Base-by-base conservation (phyloP, 2,797 vertebrate genomes). In the Lepus oiostolus region DNA sequence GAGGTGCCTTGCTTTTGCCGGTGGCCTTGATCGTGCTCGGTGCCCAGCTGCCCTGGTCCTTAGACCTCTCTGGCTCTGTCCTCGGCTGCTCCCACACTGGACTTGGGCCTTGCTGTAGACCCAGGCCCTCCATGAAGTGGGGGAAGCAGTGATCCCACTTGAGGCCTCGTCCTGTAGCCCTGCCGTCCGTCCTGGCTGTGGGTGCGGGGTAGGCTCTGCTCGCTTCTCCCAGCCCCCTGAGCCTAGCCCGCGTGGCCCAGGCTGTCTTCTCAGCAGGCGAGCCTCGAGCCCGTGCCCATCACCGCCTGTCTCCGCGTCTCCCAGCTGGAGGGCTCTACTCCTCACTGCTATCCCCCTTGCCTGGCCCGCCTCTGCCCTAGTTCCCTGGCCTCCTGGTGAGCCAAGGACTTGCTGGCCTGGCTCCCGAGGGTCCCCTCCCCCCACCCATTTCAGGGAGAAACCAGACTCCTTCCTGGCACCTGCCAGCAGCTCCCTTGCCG, bases 371-470 rank as follows among this genome's bases (percentile, higher is more conserved):
- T 21, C 75, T 85, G 83, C n/a, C 68, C 94, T 5, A 8, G 62
- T 52, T 82, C 42, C 85, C 80, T 42, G 72, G 80, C 85, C 94
- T 47, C 38, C 81, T 0, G 4, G 54, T 81, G 63, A 95, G 91
- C 60, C 30, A 28, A 75, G 83, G 88, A 77, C 85, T 62, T 4
- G 0, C 32, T 85, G 92, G 63, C 85, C 62, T 0, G 0, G 50
- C 70, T 88, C 68, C 77, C 7, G 8, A 50, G 52, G 58, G 8
- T 28, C 81, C 63, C 71, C 24, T n/a, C 63, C 77, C 77, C 47
- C 4, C n/a, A 54, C 47, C 4, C 35, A 62, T 72, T 92, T 88
- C 89, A 79, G 85, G 91, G 63, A 74, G 82, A 92, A 95, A 91
- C 47, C 9, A 17, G 52, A 92, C 58, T 82, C 83, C 35, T 88